Percentiles rank a stretch among this genome's conserved stretches.
phyloP scores from a whole-genome alignment of 2,113 vertebrate genomes.

The Passer montanus region DNA sequence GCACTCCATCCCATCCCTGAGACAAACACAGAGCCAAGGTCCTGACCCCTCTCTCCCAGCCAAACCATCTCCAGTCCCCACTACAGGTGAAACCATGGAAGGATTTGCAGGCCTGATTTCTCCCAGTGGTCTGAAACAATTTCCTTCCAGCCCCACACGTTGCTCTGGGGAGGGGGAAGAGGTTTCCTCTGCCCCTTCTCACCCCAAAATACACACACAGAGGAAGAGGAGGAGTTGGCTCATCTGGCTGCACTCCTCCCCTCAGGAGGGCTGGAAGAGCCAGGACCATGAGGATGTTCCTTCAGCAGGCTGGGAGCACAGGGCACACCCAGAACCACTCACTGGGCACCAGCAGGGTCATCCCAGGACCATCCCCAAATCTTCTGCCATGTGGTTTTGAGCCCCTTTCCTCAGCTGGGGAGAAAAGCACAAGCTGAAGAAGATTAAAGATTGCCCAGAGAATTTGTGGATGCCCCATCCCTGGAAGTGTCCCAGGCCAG shows the following conservation, averaged over 20 bases:
- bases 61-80: neutral
- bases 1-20: accelerated
- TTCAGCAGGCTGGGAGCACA: neutral
- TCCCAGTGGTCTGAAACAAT: neutral
- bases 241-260: neutral
- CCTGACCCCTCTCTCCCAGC: neutral
- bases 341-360: neutral
- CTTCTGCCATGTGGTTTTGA: accelerated
- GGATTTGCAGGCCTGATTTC: neutral
- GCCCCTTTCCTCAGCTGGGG: neutral
- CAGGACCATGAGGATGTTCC: neutral
- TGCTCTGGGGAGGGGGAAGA: neutral
- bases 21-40: neutral
- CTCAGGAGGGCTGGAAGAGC: neutral
- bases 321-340: neutral
- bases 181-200: neutral
- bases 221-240: neutral
- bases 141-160: neutral
- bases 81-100: neutral
- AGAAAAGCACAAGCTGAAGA: neutral
- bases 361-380: neutral
- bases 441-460: neutral
- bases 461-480: neutral
- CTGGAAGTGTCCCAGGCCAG: neutral
- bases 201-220: neutral